A percentile compares a stretch with the other conserved stretches of the same genome.
Evolutionary conservation across 2,888 invertebrate species (phyloP).

Genomic region (Miltochrista miniata): DNA sequence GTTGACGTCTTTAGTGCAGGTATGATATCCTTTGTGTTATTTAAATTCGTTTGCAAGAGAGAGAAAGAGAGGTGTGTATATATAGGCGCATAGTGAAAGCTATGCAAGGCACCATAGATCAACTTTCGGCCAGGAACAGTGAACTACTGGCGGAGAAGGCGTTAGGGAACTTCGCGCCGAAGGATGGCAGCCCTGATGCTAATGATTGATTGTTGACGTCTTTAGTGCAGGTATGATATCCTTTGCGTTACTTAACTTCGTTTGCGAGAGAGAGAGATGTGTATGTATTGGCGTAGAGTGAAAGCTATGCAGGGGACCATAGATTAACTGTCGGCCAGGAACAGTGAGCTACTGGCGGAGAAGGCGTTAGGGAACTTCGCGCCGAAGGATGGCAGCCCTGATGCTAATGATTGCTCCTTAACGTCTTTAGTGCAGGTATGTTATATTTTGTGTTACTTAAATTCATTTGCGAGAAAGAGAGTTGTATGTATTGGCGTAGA

Average conservation of each 20-base stretch:
- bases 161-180: conserved; percentile 84
- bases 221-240: conserved; percentile 80
- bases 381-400: conserved; percentile 67
- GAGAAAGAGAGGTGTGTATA: too few species aligned
- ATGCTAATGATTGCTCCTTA: conserved; percentile 68
- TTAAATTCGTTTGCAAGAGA: too few species aligned
- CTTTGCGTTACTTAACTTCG: too few species aligned
- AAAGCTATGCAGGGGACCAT: conserved; percentile 98
- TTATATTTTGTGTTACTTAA: too few species aligned
- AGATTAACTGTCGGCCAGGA: conserved; percentile 92
- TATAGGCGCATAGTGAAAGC: conserved; percentile 96
- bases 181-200: conserved; percentile 65
- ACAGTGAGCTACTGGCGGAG: conserved; percentile 91
- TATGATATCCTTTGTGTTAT: too few species aligned
- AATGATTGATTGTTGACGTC: conserved; percentile 71
- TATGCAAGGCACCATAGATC: conserved; percentile 96
- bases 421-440: conserved; percentile 82
- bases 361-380: conserved; percentile 88
- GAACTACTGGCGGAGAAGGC: conserved; percentile 92
- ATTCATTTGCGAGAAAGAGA: too few species aligned
- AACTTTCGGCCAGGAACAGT: conserved; percentile 91
- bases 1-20: conserved; percentile 81
- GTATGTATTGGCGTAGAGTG: too few species aligned
- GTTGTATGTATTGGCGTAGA: too few species aligned
- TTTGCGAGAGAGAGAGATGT: too few species aligned